Conservation (phyloP, 2,888 invertebrate species). For the Nomada goodeniana region DNA sequence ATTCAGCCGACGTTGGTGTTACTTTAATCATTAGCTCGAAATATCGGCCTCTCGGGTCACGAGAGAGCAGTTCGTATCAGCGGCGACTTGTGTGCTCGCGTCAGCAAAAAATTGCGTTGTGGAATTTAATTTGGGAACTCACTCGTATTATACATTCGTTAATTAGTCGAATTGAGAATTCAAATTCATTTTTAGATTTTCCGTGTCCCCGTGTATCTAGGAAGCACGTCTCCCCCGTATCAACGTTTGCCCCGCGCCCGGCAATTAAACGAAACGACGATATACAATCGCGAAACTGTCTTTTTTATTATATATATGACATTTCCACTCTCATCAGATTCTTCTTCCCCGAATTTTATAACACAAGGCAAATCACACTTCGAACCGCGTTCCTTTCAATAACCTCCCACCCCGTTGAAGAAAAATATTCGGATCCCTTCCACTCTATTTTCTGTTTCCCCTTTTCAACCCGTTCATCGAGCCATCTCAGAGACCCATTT, state of each 20-base stretch:
- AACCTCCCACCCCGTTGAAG: neutral
- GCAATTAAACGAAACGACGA: conserved; percentile 1
- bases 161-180: conserved; percentile 23
- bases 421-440: neutral
- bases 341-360: neutral
- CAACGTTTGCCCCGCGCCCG: neutral
- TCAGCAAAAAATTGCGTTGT: conserved; percentile 4
- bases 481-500: conserved; percentile 4
- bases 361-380: conserved; percentile 7
- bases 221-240: neutral
- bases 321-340: neutral
- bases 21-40: conserved; percentile 42
- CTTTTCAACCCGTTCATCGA: conserved; percentile 34
- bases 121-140: conserved; percentile 41
- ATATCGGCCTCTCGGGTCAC: conserved; percentile 31
- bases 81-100: neutral
- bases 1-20: conserved; percentile 9
- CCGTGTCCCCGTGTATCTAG: neutral
- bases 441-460: neutral
- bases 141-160: conserved; percentile 11
- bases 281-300: neutral
- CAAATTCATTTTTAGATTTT: conserved; percentile 16
- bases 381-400: conserved; percentile 29
- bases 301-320: no score
- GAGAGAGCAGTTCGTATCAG: conserved; percentile 14